phyloP scores from a whole-genome alignment of 2,888 invertebrate species.

The Dryobota labecula region DNA sequence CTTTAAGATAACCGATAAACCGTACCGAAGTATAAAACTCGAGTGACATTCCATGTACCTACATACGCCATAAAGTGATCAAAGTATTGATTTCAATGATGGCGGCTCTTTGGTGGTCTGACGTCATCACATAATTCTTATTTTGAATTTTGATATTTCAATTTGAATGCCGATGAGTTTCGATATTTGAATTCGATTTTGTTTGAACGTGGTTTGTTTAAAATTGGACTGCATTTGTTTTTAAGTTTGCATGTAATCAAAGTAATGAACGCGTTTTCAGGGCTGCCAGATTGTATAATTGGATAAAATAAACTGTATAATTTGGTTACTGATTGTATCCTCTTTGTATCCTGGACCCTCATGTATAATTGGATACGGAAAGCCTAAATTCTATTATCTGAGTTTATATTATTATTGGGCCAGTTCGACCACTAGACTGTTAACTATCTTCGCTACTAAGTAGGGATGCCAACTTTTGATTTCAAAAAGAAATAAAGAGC shows the following conservation, averaged over 20 bases:
- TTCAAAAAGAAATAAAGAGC: no score
- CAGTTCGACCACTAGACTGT: no score
- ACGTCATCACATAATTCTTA: constrained; percentile 57
- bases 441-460: no score
- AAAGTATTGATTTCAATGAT: constrained; percentile 72
- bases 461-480: no score
- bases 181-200: constrained; percentile 50
- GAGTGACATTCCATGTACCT: constrained; percentile 87
- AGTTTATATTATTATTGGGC: no score
- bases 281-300: no score
- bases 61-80: constrained; percentile 68
- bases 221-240: constrained; percentile 45
- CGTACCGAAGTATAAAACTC: constrained; percentile 73
- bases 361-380: no score
- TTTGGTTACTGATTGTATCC: no score
- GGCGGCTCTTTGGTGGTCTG: constrained; percentile 76
- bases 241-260: constrained; percentile 41
- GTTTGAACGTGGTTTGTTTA: constrained; percentile 37
- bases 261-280: constrained; percentile 14
- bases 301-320: no score
- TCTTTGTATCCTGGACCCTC: no score
- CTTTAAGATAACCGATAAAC: constrained; percentile 80
- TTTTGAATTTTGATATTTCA: constrained; percentile 65
- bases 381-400: no score
- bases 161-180: constrained; percentile 56